Conservation (phyloP, 2,113 vertebrate species). For the Corythaeola cristata region DNA sequence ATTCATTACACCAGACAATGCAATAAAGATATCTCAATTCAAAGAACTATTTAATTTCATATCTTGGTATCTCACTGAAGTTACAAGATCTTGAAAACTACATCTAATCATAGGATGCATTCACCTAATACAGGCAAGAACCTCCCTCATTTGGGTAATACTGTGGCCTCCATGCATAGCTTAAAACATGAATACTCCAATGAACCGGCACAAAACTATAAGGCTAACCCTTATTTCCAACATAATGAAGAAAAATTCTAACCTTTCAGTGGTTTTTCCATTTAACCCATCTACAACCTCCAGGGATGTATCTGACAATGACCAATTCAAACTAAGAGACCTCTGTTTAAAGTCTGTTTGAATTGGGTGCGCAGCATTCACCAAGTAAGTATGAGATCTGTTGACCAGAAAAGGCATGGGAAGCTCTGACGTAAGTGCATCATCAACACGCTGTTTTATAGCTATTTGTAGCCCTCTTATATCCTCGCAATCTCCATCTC, state of each 20-base stretch:
- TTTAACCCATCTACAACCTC: slow-evolving; percentile 87
- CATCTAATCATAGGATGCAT: not conserved
- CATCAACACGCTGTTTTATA: slow-evolving; percentile 85
- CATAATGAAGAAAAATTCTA: not conserved
- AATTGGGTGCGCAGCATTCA: slow-evolving; percentile 64
- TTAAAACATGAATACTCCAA: not conserved
- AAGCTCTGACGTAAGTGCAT: slow-evolving; percentile 81
- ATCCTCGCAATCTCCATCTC: slow-evolving; percentile 79
- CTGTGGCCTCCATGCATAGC: rapidly evolving
- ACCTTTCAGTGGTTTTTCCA: slow-evolving; percentile 88
- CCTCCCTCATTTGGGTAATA: not conserved
- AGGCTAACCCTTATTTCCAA: not conserved
- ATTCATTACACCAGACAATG: rapidly evolving
- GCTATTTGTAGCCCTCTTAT: slow-evolving; percentile 85
- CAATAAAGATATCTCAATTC: not conserved
- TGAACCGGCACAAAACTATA: not conserved
- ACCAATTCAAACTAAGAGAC: slow-evolving; percentile 87
- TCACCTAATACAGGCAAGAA: not conserved
- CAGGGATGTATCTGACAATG: slow-evolving; percentile 81
- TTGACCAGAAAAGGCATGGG: slow-evolving; percentile 88
- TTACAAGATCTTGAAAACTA: not conserved
- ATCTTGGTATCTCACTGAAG: not conserved
- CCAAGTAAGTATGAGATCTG: slow-evolving; percentile 82
- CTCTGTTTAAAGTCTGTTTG: slow-evolving; percentile 28
- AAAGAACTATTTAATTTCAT: not conserved